Evolutionary conservation across 1,140 invertebrate genomes (phyloP).

Genomic region (Drosophila subpulchrella): DNA sequence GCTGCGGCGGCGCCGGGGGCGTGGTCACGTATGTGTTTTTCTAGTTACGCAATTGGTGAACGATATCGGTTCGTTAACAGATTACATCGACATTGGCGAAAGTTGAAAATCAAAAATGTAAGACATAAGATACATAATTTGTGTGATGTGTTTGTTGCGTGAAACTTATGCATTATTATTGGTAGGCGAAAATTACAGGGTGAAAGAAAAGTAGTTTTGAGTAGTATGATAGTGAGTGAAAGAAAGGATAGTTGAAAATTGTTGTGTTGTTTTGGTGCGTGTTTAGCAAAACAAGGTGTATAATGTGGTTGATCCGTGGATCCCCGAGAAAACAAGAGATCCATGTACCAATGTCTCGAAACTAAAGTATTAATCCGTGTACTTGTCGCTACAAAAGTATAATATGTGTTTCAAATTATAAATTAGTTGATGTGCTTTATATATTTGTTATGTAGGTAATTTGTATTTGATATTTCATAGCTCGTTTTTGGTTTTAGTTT

Average conservation of each 20-base stretch:
- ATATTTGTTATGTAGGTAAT: slow-evolving; percentile 76
- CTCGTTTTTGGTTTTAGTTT: slow-evolving; percentile 68
- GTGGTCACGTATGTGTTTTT: slow-evolving; percentile 80
- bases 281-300: slow-evolving; percentile 22
- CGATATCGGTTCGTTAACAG: slow-evolving; percentile 25
- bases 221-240: slow-evolving; percentile 38
- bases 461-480: slow-evolving; percentile 82
- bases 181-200: slow-evolving; percentile 55
- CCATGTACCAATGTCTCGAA: slow-evolving; percentile 11
- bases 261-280: slow-evolving; percentile 7
- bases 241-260: slow-evolving; percentile 18
- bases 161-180: slow-evolving; percentile 42
- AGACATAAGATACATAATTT: slow-evolving; percentile 35
- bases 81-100: slow-evolving; percentile 45
- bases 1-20: slow-evolving; percentile 69
- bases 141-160: slow-evolving; percentile 33
- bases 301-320: slow-evolving; percentile 18
- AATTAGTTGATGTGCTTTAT: slow-evolving; percentile 74
- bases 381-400: slow-evolving; percentile 16
- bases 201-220: slow-evolving; percentile 27
- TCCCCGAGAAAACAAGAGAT: slow-evolving; percentile 1
- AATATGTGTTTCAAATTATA: slow-evolving; percentile 42
- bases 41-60: slow-evolving; percentile 65
- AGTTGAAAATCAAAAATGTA: slow-evolving; percentile 53
- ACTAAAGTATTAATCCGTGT: slow-evolving; percentile 17